Conservation (phyloP, 2,888 invertebrate species). For the Erebia ligea region DNA sequence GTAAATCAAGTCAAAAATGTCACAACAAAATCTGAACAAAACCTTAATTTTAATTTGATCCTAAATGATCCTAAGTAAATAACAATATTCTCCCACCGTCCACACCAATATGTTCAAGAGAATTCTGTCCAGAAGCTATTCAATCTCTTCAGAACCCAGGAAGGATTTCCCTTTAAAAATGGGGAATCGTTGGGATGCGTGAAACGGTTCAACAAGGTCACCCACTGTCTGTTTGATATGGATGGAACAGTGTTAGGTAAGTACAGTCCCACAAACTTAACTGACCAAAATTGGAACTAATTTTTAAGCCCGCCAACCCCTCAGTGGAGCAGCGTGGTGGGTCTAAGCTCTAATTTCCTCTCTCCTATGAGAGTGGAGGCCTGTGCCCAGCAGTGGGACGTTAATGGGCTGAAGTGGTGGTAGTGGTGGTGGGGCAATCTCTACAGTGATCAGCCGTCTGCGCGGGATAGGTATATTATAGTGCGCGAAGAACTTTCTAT, state of each 20-base stretch:
- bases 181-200: conserved; percentile 17
- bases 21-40: background rate
- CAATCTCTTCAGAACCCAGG: conserved; percentile 9
- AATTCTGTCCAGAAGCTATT: conserved; percentile 23
- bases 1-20: background rate
- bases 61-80: background rate
- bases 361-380: no score
- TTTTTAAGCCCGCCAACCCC: no score
- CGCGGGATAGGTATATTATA: no score
- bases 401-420: no score
- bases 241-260: conserved; percentile 68
- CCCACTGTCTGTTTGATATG: conserved; percentile 67
- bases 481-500: no score
- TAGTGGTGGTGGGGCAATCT: no score
- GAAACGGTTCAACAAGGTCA: conserved; percentile 50
- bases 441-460: no score
- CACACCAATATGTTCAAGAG: conserved; percentile 23
- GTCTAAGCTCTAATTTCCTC: no score
- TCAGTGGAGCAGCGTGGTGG: no score
- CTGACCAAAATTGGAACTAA: no score
- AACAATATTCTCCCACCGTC: conserved; percentile 9
- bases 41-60: background rate
- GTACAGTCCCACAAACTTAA: no score
- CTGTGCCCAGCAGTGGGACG: no score
- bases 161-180: conserved; percentile 31